These are phyloP conservation scores for Enhydra lutris DNA, from an alignment of 2,113 vertebrate genomes.

Conservation along the genomic window DNA sequence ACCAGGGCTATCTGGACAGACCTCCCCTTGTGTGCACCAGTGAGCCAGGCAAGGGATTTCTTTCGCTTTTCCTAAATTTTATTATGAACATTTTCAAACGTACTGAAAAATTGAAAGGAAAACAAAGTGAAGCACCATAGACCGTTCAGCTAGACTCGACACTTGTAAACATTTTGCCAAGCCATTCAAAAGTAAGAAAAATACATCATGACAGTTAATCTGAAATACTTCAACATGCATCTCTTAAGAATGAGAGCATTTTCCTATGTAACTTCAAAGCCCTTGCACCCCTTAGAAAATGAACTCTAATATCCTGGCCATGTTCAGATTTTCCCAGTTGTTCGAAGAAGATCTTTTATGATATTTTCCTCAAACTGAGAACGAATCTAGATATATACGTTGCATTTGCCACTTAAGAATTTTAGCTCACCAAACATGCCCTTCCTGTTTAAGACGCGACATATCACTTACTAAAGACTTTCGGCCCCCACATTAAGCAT, in stretches of 20 bases:
- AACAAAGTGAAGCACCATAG: background rate
- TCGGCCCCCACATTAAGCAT: rapidly evolving
- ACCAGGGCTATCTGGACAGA: background rate
- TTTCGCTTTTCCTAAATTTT: background rate
- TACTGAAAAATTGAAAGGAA: background rate
- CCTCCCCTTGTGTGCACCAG: background rate
- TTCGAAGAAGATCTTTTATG: background rate
- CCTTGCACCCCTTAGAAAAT: background rate
- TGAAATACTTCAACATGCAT: background rate
- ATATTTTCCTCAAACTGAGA: background rate
- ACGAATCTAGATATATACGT: background rate
- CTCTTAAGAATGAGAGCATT: background rate
- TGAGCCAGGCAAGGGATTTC: background rate
- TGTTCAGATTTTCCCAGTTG: background rate
- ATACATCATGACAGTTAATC: background rate
- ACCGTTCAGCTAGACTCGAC: background rate
- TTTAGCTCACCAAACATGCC: background rate
- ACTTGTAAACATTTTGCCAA: background rate
- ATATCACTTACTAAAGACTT: background rate
- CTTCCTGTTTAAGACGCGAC: background rate
- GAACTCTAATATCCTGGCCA: background rate
- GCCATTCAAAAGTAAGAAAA: background rate
- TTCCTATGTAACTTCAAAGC: background rate
- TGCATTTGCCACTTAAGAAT: background rate
- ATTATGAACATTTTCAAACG: background rate